These are phyloP conservation scores for Coremacera marginata DNA, from an alignment of 2,888 invertebrate species.

Conservation along the genomic window DNA sequence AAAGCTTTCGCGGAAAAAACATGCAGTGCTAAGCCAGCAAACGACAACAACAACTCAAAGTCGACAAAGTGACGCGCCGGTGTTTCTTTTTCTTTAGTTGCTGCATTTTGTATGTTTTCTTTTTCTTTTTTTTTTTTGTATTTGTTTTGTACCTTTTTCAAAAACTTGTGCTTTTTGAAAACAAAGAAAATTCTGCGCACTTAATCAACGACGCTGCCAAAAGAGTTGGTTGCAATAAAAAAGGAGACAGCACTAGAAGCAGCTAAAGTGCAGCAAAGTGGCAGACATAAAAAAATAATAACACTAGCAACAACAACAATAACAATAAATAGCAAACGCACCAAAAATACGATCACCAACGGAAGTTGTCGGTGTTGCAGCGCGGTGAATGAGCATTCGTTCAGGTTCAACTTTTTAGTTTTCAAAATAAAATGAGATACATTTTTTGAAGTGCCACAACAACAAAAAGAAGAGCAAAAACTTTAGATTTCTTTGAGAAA, in stretches of 20 bases:
- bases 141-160: background rate
- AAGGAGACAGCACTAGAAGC: background rate
- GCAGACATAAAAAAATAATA: constrained; percentile 26
- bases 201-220: background rate
- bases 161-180: constrained; percentile 3
- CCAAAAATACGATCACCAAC: constrained; percentile 41
- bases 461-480: background rate
- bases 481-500: constrained; percentile 40
- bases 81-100: constrained; percentile 2
- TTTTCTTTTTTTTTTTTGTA: background rate
- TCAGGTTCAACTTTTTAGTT: constrained; percentile 41
- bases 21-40: constrained; percentile 29
- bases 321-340: constrained; percentile 32
- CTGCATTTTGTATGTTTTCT: background rate
- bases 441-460: background rate
- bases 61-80: constrained; percentile 10
- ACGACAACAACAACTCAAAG: constrained; percentile 17
- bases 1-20: constrained; percentile 45
- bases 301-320: constrained; percentile 36
- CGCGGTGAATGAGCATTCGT: no score
- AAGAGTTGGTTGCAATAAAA: background rate
- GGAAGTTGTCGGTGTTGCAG: no score
- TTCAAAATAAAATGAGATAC: background rate
- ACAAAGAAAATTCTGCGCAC: constrained; percentile 13
- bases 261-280: background rate